These are phyloP conservation scores for Berghia stephanieae DNA, from an alignment of 1,140 invertebrate genomes.

Conservation along the genomic window DNA sequence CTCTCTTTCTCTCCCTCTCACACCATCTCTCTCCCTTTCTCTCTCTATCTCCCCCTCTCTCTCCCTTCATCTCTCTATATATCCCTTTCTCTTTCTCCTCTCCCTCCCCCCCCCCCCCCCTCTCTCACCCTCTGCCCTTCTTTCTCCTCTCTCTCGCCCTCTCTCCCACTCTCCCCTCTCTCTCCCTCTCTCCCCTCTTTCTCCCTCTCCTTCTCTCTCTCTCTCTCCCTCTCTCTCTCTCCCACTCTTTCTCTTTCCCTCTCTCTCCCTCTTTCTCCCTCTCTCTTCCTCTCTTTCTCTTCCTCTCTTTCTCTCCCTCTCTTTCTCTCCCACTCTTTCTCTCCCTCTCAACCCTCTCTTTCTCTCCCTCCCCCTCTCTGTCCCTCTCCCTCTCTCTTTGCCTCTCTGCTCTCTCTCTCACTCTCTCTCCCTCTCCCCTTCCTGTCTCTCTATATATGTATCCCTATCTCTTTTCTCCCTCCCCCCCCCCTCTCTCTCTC, in stretches of 20 bases:
- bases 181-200: neutral
- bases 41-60: no score
- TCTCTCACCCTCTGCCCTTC: neutral
- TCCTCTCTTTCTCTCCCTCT: no score
- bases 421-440: neutral
- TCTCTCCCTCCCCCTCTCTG: no score
- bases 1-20: no score
- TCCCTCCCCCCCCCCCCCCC: neutral
- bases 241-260: neutral
- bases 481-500: no score
- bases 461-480: no score
- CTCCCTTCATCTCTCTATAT: no score
- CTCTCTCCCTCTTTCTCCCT: neutral
- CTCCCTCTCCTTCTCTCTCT: neutral
- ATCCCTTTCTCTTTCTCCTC: conserved; percentile 1
- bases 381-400: no score
- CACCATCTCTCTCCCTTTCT: no score
- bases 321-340: no score
- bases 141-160: neutral
- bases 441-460: no score
- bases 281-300: neutral
- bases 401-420: neutral
- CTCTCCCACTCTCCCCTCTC: neutral
- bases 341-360: no score
- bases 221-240: neutral